These are phyloP conservation scores for Carassius carassius DNA, from an alignment of 2,113 vertebrate genomes.

Conservation along the genomic window DNA sequence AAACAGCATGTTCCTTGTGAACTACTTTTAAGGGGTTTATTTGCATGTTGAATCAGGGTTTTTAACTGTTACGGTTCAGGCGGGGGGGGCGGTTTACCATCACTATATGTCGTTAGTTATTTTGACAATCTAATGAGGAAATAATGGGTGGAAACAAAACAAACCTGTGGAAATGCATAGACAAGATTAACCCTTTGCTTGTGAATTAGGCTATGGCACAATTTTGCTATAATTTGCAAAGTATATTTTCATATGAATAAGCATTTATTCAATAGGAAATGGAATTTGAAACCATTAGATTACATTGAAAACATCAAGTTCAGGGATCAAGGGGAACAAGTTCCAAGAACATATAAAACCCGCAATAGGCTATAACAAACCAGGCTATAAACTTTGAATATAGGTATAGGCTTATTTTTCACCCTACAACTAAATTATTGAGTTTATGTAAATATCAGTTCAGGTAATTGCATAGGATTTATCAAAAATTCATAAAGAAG, in stretches of 20 bases:
- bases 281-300: neutral
- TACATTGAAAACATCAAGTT: neutral
- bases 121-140: constrained; percentile 19
- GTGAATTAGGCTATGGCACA: neutral
- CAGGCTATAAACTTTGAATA: neutral
- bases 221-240: neutral
- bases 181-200: neutral
- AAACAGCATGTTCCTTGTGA: constrained; percentile 66
- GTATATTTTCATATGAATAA: neutral
- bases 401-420: neutral
- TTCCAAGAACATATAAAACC: neutral
- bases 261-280: neutral
- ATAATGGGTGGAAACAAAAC: neutral
- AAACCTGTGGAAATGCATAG: neutral
- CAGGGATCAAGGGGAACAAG: neutral
- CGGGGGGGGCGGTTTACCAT: constrained; percentile 11
- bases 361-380: neutral
- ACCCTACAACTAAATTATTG: neutral
- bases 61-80: constrained; percentile 51
- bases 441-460: neutral
- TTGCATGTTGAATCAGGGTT: constrained; percentile 72
- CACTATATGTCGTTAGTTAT: neutral
- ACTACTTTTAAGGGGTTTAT: constrained; percentile 68
- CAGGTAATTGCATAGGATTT: neutral
- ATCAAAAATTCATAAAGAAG: neutral